Base-by-base conservation (phyloP, 2,113 vertebrate species). In the Climacteris rufus region DNA sequence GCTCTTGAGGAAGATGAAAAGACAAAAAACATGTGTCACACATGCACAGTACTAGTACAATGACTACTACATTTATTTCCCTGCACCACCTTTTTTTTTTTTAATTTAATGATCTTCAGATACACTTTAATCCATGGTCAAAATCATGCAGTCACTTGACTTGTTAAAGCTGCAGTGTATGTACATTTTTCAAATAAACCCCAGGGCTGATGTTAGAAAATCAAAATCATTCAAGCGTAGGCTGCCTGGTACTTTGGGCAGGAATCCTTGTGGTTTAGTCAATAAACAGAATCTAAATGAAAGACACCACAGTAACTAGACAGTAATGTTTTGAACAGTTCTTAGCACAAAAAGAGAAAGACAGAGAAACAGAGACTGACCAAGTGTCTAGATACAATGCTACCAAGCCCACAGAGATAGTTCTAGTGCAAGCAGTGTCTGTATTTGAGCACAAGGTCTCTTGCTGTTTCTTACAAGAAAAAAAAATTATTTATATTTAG, bases 1-100 rank as follows among this genome's bases (percentile, higher is more conserved):
- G 98, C 99, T 98, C 98, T 98, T 98, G 98, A 97, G 97, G 98
- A 99, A 99, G 99, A 99, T 99, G 98, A 99, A 99, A 99, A 99
- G 98, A 99, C 98, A 98, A 99, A 99, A 99, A 98, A 97, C 98
- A 99, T 98, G 98, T 99, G 99, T 99, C 98, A 97, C 98, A 97
- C 97, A 98, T 97, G 97, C 97, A 97, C 97, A 96, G 97, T 95
- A 96, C 97, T 98, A 97, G 98, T 98, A 98, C 98, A 98, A 98
- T 98, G 98, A 98, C 98, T 98, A 98, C 98, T 98, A 97, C 95
- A 98, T 97, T 98, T 98, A 96, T 97, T n/a, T 89, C 69, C 61
- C 77, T 15, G 10, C 68, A 74, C 60, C 52, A 44, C 77, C 33
- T 74, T 81, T 81, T 81, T 79, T 66, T 66, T 68, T 76, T 94